Conservation (phyloP, 2,888 invertebrate genomes). For the Orthonevra nobilis region DNA sequence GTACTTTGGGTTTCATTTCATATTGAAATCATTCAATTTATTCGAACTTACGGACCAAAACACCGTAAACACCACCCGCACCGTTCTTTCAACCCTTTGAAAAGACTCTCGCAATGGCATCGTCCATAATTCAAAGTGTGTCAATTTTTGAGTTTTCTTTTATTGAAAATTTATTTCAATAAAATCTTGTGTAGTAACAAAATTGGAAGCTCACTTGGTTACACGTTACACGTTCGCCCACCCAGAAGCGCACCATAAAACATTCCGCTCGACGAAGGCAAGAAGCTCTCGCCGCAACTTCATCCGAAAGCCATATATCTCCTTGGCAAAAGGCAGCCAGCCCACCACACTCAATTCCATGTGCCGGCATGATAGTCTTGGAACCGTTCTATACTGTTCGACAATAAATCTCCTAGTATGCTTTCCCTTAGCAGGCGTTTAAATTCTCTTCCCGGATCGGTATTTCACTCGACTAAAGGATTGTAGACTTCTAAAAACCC, state of each 20-base stretch:
- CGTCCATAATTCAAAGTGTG: background rate
- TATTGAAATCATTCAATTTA: too few species aligned
- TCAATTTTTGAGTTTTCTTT: background rate
- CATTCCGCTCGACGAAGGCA: constrained; percentile 17
- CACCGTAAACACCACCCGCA: too few species aligned
- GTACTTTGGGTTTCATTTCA: too few species aligned
- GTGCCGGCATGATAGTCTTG: background rate
- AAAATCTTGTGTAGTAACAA: background rate
- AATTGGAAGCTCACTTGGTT: constrained; percentile 21
- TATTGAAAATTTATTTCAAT: constrained; percentile 33
- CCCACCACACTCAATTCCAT: constrained; percentile 23
- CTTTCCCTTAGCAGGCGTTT: constrained; percentile 43
- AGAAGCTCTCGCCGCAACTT: constrained; percentile 50
- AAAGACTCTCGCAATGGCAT: too few species aligned
- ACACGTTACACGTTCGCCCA: background rate
- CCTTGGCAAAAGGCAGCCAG: constrained; percentile 27
- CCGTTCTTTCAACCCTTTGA: background rate
- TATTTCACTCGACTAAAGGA: constrained; percentile 35
- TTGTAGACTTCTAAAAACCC: constrained; percentile 24
- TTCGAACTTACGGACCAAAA: too few species aligned
- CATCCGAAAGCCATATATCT: constrained; percentile 65
- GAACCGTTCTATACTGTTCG: background rate
- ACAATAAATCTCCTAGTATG: constrained; percentile 60
- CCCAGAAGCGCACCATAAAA: constrained; percentile 10
- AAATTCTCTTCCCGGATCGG: constrained; percentile 37